Conservation (phyloP, 2,113 vertebrate species). For the Thomomys bottae region DNA sequence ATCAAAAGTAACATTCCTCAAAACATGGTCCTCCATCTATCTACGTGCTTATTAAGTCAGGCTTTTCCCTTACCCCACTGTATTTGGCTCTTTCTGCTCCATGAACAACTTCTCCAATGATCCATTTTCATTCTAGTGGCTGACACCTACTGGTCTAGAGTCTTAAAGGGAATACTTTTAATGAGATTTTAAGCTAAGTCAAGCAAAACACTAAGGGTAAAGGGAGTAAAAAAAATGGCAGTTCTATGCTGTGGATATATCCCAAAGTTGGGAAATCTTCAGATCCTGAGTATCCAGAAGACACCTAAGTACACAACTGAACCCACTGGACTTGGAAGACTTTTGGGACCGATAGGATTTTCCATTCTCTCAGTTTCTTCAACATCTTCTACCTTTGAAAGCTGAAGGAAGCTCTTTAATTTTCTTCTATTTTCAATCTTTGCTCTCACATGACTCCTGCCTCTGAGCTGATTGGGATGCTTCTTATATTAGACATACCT, state of each 20-base stretch:
- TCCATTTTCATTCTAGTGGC: background rate
- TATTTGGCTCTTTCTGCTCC: background rate
- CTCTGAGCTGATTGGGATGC: background rate
- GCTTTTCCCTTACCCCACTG: background rate
- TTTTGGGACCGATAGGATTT: background rate
- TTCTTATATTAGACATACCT: background rate
- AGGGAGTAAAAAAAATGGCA: background rate
- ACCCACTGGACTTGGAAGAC: background rate
- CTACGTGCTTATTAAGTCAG: background rate
- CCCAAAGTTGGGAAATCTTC: too few species aligned
- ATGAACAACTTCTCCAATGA: background rate
- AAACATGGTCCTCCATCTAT: background rate
- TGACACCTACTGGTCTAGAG: background rate
- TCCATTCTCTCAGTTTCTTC: background rate
- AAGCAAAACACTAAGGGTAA: background rate
- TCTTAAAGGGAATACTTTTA: background rate
- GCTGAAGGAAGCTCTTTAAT: too few species aligned
- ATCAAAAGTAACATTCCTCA: background rate
- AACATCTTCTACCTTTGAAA: background rate
- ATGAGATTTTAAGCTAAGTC: background rate
- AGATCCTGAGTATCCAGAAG: background rate
- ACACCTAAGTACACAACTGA: background rate
- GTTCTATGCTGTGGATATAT: too few species aligned
- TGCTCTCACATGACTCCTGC: too few species aligned
- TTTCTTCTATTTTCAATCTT: too few species aligned